Evolutionary conservation across 2,113 vertebrate genomes (phyloP).

Genomic region (Anoplopoma fimbria): DNA sequence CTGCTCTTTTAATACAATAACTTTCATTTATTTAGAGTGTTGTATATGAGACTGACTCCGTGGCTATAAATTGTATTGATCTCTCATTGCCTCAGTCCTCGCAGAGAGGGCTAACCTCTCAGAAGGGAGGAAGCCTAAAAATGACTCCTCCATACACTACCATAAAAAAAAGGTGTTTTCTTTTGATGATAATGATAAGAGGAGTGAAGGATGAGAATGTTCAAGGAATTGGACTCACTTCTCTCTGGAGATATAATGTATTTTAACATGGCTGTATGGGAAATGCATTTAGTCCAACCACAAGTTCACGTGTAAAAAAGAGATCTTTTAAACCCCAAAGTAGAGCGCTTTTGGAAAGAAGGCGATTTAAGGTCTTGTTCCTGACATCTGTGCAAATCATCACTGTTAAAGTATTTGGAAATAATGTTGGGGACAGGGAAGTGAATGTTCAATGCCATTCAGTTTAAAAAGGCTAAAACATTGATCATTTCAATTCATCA

Average conservation of each 20-base stretch:
- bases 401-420: constrained; percentile 23
- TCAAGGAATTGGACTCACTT: constrained; percentile 1
- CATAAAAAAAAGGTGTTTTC: constrained; percentile 53
- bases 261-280: constrained; percentile 41
- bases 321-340: constrained; percentile 47
- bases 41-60: constrained; percentile 6
- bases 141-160: constrained; percentile 40
- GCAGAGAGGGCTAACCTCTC: constrained; percentile 25
- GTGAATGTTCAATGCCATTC: not conserved
- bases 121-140: constrained; percentile 33
- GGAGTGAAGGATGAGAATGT: constrained; percentile 10
- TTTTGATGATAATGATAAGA: constrained; percentile 56
- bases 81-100: constrained; percentile 10
- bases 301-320: constrained; percentile 58
- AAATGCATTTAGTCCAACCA: constrained; percentile 49
- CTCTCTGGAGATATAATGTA: constrained; percentile 14
- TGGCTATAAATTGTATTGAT: constrained; percentile 21
- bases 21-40: constrained; percentile 29
- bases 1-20: constrained; percentile 26
- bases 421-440: not conserved
- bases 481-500: not conserved
- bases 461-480: not conserved
- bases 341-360: constrained; percentile 18
- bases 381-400: constrained; percentile 58
- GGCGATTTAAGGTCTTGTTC: constrained; percentile 42